These are phyloP conservation scores for Notamacropus eugenii DNA, from an alignment of 2,797 vertebrate species.

Conservation along the genomic window DNA sequence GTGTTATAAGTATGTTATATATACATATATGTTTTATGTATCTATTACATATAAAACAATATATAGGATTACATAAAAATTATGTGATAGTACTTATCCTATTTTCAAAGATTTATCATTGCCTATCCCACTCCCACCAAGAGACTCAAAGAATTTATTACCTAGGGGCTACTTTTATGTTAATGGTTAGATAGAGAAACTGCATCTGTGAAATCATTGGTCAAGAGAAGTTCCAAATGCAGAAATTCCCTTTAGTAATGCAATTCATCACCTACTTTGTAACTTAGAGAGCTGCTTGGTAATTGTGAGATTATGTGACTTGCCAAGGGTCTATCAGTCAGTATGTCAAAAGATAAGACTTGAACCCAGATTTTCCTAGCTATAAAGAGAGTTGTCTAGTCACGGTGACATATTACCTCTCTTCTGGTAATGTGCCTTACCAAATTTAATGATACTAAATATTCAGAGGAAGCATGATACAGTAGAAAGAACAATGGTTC, in stretches of 20 bases:
- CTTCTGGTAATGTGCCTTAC: not conserved
- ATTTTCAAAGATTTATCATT: not conserved
- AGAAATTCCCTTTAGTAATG: not conserved
- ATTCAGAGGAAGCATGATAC: not conserved
- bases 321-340: not conserved
- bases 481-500: not conserved
- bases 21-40: no score
- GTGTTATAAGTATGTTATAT: no score
- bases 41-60: not conserved
- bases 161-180: not conserved
- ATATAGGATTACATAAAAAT: not conserved
- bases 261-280: not conserved
- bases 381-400: not conserved
- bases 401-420: not conserved
- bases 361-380: not conserved
- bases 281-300: not conserved
- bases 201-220: not conserved
- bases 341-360: not conserved
- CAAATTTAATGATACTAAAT: not conserved
- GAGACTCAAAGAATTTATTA: not conserved
- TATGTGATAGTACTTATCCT: not conserved
- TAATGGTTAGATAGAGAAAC: not conserved
- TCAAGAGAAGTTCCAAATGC: not conserved
- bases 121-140: not conserved
- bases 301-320: not conserved